Conservation (phyloP, 2,888 invertebrate genomes). For the Drosophila mimica region DNA sequence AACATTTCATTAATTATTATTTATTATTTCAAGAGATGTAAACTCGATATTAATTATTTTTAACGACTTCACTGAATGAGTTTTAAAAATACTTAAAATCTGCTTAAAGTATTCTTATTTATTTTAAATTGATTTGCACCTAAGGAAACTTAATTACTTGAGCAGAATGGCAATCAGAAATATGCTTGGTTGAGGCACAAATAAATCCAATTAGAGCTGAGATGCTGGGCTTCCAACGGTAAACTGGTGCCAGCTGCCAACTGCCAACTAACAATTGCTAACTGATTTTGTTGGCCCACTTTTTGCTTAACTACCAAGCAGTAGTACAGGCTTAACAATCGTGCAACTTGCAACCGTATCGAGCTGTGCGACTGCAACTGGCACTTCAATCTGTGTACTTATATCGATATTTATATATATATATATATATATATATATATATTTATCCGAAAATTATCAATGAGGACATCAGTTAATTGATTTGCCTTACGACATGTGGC, state of each 20-base stretch:
- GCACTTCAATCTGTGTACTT: slow-evolving; percentile 16
- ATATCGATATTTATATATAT: neutral
- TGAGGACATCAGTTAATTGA: slow-evolving; percentile 66
- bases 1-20: neutral
- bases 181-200: slow-evolving; percentile 27
- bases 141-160: slow-evolving; percentile 43
- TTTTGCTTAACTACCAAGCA: slow-evolving; percentile 30
- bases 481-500: slow-evolving; percentile 66
- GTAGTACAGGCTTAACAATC: slow-evolving; percentile 2
- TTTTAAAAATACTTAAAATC: neutral
- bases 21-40: neutral
- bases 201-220: slow-evolving; percentile 51
- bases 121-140: slow-evolving; percentile 8
- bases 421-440: no score
- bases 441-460: no score
- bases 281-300: slow-evolving; percentile 44
- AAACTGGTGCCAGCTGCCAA: slow-evolving; percentile 22
- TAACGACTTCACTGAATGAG: neutral
- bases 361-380: slow-evolving; percentile 26
- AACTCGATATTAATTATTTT: neutral
- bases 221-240: slow-evolving; percentile 28
- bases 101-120: neutral
- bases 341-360: slow-evolving; percentile 6
- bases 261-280: slow-evolving; percentile 22
- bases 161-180: slow-evolving; percentile 24